These are phyloP conservation scores for Deilephila porcellus DNA, from an alignment of 2,888 invertebrate genomes.

Conservation along the genomic window DNA sequence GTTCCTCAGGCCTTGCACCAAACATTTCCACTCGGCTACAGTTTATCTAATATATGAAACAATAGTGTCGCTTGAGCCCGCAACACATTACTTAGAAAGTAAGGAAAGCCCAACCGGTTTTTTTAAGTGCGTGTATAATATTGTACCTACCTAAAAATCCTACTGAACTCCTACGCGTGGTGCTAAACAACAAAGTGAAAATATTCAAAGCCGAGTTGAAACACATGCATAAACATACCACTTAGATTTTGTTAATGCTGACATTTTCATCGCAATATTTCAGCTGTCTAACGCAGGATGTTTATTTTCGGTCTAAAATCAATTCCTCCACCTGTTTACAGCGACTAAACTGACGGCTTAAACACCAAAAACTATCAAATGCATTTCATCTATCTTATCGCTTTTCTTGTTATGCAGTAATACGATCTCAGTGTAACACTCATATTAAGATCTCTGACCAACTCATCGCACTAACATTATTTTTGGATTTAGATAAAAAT, in stretches of 20 bases:
- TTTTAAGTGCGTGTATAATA: constrained; percentile 19
- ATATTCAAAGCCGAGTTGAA: constrained; percentile 36
- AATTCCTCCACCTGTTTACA: constrained; percentile 36
- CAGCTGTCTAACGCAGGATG: constrained; percentile 36
- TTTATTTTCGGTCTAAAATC: constrained; percentile 40
- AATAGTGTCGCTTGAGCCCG: constrained; percentile 32
- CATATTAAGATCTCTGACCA: not conserved
- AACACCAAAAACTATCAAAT: constrained; percentile 29
- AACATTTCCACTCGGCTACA: constrained; percentile 27
- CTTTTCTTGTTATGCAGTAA: not conserved
- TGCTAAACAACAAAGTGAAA: constrained; percentile 9
- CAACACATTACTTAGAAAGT: constrained; percentile 12
- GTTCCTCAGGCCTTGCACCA: constrained; percentile 68
- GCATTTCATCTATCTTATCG: not conserved
- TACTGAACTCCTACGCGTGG: constrained; percentile 8
- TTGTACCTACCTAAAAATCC: constrained; percentile 14
- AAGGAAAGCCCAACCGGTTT: constrained; percentile 15
- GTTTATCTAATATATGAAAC: constrained; percentile 28
- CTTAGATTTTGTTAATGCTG: constrained; percentile 25
- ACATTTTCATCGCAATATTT: constrained; percentile 33
- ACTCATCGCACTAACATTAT: not conserved
- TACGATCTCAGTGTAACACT: not conserved
- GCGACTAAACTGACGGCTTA: constrained; percentile 30
- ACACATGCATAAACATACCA: constrained; percentile 7
- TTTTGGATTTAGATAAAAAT: not conserved